Evolutionary conservation across 2,113 vertebrate species (phyloP).

Genomic region (Corythornis vintsioides): DNA sequence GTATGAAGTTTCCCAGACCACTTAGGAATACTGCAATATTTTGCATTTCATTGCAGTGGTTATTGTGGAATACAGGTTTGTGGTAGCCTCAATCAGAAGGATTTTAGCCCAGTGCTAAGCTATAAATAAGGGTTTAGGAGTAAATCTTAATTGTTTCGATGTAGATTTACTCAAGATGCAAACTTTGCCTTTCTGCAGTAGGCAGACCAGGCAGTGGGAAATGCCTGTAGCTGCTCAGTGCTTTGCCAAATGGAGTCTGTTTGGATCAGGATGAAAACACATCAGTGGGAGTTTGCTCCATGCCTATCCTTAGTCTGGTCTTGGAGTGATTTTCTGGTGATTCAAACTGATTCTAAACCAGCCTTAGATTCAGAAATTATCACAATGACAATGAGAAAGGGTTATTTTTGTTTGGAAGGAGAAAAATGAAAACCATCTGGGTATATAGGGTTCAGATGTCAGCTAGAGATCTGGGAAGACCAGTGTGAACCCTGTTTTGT

Average conservation of each 20-base stretch:
- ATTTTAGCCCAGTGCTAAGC: neutral
- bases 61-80: neutral
- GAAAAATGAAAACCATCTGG: conserved; percentile 22
- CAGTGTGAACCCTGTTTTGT: neutral
- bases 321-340: neutral
- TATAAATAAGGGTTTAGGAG: neutral
- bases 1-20: neutral
- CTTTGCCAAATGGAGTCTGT: neutral
- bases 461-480: neutral
- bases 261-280: neutral
- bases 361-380: neutral
- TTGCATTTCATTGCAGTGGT: neutral
- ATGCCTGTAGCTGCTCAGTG: neutral
- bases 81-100: neutral
- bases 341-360: neutral
- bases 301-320: neutral
- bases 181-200: neutral
- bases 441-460: neutral
- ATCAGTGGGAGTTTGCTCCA: neutral
- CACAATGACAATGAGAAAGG: neutral
- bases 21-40: neutral
- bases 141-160: neutral
- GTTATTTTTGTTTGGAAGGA: conserved; percentile 18
- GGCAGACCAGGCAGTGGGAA: neutral
- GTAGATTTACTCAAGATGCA: neutral